phyloP scores from a whole-genome alignment of 2,113 vertebrate species.

The Gadus chalcogrammus region DNA sequence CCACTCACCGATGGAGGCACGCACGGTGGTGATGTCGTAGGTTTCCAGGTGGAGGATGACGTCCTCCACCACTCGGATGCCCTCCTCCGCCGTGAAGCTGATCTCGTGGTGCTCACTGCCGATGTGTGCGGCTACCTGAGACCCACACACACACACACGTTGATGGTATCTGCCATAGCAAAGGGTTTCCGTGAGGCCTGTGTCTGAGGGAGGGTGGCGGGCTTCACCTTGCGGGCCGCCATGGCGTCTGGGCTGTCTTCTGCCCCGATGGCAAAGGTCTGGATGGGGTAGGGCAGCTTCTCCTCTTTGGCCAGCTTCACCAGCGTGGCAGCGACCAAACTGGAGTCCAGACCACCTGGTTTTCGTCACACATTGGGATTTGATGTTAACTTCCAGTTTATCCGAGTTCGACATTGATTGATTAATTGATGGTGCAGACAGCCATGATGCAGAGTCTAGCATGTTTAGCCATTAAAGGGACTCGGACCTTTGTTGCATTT shows the following conservation, averaged over 20 bases:
- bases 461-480: no score
- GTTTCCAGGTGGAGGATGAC: slow-evolving; percentile 90
- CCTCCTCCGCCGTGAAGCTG: slow-evolving; percentile 86
- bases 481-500: no score
- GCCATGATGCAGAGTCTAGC: no score
- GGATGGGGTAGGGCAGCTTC: slow-evolving; percentile 78
- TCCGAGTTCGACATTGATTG: neutral
- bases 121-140: slow-evolving; percentile 85
- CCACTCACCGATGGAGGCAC: slow-evolving; percentile 88
- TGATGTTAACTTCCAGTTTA: neutral
- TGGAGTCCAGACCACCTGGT: slow-evolving; percentile 91
- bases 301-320: slow-evolving; percentile 82
- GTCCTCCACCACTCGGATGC: slow-evolving; percentile 82
- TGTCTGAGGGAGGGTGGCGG: neutral
- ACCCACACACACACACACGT: neutral
- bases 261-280: slow-evolving; percentile 90
- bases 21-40: slow-evolving; percentile 90
- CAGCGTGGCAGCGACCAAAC: slow-evolving; percentile 85
- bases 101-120: slow-evolving; percentile 93
- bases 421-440: no score
- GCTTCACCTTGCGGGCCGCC: slow-evolving; percentile 84
- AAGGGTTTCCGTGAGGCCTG: no score
- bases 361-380: neutral
- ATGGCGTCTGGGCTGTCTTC: slow-evolving; percentile 85
- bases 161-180: no score